phyloP scores from a whole-genome alignment of 2,113 vertebrate genomes.

The Origma solitaria region DNA sequence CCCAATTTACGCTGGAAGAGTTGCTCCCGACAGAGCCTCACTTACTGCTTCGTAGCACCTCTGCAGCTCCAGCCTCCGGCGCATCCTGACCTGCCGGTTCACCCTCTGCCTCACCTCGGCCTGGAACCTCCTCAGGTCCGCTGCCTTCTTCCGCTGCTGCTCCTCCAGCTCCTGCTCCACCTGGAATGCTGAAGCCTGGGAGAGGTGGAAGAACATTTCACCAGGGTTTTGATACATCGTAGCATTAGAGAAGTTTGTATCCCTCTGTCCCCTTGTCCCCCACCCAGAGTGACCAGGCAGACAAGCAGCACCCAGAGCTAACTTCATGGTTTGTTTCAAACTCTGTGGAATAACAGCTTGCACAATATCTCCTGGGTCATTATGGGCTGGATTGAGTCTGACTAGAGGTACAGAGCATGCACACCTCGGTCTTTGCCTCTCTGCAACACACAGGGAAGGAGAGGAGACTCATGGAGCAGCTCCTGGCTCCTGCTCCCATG shows the following conservation, averaged over 20 bases:
- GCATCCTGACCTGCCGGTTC: conserved; percentile 71
- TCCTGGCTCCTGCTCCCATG: too few relatives aligned
- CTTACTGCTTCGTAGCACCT: conserved; percentile 72
- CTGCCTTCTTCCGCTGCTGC: conserved; percentile 69
- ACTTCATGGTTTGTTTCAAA: not conserved
- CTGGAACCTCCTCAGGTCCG: conserved; percentile 81
- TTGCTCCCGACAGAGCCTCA: not conserved
- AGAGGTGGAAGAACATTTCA: not conserved
- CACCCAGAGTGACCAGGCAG: accelerated
- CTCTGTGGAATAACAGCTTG: not conserved
- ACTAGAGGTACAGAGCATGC: accelerated
- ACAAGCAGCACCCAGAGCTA: not conserved
- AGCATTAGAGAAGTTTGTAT: too few relatives aligned
- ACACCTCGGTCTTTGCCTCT: not conserved
- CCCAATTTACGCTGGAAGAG: accelerated
- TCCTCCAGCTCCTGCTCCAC: conserved; percentile 80
- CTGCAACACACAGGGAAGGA: not conserved
- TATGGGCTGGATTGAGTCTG: not conserved
- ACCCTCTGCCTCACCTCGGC: conserved; percentile 81
- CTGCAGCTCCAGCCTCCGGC: conserved; percentile 72
- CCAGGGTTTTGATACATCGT: not conserved
- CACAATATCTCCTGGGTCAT: accelerated
- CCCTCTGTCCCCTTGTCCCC: not conserved
- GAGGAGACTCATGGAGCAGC: not conserved
- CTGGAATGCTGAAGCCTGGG: conserved; percentile 71